phyloP scores from a whole-genome alignment of 1,140 invertebrate species.

The Drosophila sproati region DNA sequence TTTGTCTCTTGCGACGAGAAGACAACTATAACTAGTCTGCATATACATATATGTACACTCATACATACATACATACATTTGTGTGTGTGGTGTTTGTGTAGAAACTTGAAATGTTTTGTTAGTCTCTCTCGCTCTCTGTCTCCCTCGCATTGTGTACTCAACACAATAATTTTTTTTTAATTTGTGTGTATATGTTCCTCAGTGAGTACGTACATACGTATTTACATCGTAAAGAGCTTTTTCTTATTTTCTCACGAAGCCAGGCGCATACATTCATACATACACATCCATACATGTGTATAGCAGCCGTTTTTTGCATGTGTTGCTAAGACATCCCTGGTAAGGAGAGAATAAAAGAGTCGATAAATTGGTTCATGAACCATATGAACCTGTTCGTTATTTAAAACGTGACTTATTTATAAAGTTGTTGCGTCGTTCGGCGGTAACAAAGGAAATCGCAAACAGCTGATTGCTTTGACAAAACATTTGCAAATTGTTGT shows the following conservation, averaged over 20 bases:
- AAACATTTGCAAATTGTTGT: conserved; percentile 30
- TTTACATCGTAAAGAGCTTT: conserved; percentile 30
- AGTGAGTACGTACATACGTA: conserved; percentile 15
- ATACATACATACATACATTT: conserved; percentile 14
- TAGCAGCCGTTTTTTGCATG: conserved; percentile 30
- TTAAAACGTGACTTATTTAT: conserved; percentile 38
- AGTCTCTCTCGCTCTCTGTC: conserved; percentile 13
- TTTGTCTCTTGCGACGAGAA: conserved; percentile 31
- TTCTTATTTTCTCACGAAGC: conserved; percentile 15
- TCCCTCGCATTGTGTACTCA: conserved; percentile 12
- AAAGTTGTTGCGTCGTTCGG: conserved; percentile 17
- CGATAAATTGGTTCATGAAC: conserved; percentile 50
- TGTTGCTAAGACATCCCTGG: conserved; percentile 45
- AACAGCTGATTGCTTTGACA: conserved; percentile 43
- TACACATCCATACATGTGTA: conserved; percentile 19
- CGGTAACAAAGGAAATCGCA: conserved; percentile 9
- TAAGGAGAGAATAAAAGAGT: conserved; percentile 25
- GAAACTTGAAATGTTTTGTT: conserved; percentile 47
- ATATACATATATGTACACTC: neutral
- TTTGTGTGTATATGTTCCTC: conserved; percentile 14
- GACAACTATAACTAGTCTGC: conserved; percentile 40
- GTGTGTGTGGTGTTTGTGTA: conserved; percentile 18
- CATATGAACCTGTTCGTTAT: conserved; percentile 45
- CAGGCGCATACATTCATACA: conserved; percentile 20
- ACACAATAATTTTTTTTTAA: conserved; percentile 29